Percentiles rank a stretch among this genome's conserved stretches.
Conservation (phyloP, 2,113 vertebrate species). For the Stigmatopora nigra region DNA sequence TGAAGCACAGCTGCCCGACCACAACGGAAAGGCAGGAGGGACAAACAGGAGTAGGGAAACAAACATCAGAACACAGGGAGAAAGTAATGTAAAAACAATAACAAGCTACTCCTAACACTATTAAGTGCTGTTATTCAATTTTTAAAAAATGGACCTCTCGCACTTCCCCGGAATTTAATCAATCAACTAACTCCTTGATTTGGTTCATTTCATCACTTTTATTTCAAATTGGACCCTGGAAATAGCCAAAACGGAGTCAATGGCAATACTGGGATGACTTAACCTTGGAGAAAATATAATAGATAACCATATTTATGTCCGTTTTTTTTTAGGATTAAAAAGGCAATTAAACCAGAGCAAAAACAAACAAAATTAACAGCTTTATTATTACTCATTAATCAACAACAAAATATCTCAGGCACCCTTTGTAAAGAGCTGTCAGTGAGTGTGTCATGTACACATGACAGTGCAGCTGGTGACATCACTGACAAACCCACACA, state of each 20-base stretch:
- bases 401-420: constrained; percentile 32
- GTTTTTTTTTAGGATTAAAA: not conserved
- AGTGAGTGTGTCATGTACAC: constrained; percentile 58
- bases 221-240: not conserved
- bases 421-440: constrained; percentile 39
- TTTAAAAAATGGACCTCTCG: not conserved
- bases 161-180: too few species aligned
- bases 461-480: constrained; percentile 67
- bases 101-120: too few species aligned
- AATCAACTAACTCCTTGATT: not conserved
- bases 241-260: not conserved
- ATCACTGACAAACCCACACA: constrained; percentile 60
- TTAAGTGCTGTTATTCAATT: too few species aligned
- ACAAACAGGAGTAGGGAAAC: too few species aligned
- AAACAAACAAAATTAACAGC: constrained; percentile 4
- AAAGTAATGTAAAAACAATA: too few species aligned
- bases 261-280: not conserved
- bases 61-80: too few species aligned
- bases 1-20: too few species aligned
- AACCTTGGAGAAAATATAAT: not conserved
- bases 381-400: constrained; percentile 32
- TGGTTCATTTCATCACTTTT: not conserved
- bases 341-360: not conserved
- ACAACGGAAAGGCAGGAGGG: too few species aligned
- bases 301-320: too few species aligned